These are phyloP conservation scores for human (Homo sapiens) DNA, from an alignment of 2,113 vertebrate genomes.

Conservation along the genomic window DNA sequence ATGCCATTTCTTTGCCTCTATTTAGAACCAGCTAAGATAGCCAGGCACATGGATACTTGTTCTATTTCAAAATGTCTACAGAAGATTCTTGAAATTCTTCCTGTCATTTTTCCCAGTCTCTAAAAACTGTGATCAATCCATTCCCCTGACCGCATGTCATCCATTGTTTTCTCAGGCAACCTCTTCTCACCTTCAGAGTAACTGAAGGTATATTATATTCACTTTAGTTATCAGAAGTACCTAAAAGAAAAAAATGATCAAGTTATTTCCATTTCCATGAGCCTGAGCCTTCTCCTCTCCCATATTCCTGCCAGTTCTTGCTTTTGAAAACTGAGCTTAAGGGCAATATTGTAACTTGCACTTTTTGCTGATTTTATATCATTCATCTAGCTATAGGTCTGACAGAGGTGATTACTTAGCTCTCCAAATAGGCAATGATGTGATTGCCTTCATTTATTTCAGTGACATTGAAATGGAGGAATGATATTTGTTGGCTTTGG, in stretches of 20 bases:
- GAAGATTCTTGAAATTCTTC: neutral
- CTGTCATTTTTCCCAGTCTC: neutral
- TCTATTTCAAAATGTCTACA: conserved; percentile 37
- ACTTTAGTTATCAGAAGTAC: conserved; percentile 11
- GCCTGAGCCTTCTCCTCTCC: neutral
- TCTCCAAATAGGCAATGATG: conserved; percentile 33
- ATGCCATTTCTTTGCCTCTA: neutral
- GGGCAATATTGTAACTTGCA: neutral
- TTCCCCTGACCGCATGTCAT: neutral
- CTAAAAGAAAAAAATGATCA: neutral
- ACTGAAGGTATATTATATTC: conserved; percentile 25
- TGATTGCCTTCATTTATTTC: conserved; percentile 62
- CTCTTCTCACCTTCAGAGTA: neutral
- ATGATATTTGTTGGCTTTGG: conserved; percentile 25
- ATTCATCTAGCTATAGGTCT: conserved; percentile 30
- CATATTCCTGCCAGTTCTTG: conserved; percentile 27
- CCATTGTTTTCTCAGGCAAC: conserved; percentile 4
- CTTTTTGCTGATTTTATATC: conserved; percentile 36
- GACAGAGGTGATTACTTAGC: conserved; percentile 50
- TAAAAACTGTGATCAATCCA: neutral
- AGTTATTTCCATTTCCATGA: neutral
- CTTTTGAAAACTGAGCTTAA: conserved; percentile 49
- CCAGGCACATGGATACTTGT: neutral
- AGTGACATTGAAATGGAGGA: conserved; percentile 36
- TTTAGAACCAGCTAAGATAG: neutral